Base-by-base conservation (phyloP, 2,113 vertebrate species). In the Chamaea fasciata region DNA sequence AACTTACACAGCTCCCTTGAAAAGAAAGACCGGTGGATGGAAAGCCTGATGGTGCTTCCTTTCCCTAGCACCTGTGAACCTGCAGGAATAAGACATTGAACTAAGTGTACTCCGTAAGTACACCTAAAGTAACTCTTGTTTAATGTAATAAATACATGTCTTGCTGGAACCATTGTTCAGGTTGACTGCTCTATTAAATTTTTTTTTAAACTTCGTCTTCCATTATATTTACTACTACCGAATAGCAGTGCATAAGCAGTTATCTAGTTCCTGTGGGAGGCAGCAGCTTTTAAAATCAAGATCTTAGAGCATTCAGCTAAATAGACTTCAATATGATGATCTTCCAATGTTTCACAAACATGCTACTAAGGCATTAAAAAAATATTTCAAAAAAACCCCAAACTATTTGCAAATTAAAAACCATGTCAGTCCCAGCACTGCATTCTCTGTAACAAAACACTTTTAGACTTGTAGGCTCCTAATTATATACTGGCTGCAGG, bases 61-160 rank as follows among this genome's bases (percentile, higher is more conserved):
- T 33, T 74, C 41, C 42, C 23, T 27, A 81, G 50, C 18, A 17
- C 3, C 2, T 46, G 28, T 2, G 2, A 83, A 68, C 41, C 26
- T 69, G 15, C 35, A 81, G 41, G 20, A 87, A 15, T 64, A 69
- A 37, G 7, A 16, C 10, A 35, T 0, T 21, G 22, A 79, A 35
- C 15, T 33, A 19, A 55, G 15, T 41, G 10, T 30, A 15, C 6
- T 67, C 47, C 1, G 0, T n/a, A 55, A n/a, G 26, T 60, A 57
- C 15, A 56, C 27, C 31, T 68, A 6, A 59, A 83, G 17, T 37
- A 69, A 23, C 30, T 47, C 35, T 41, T 76, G 27, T 63, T 41
- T 46, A 83, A 76, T 67, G 42, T 23, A 80, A 41, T 63, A 47
- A 74, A n/a, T 20, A 83, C 67, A 19, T 39, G 65, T 1, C 22